Evolutionary conservation across 2,888 invertebrate genomes (phyloP).

Genomic region (Apocheima hispidaria): DNA sequence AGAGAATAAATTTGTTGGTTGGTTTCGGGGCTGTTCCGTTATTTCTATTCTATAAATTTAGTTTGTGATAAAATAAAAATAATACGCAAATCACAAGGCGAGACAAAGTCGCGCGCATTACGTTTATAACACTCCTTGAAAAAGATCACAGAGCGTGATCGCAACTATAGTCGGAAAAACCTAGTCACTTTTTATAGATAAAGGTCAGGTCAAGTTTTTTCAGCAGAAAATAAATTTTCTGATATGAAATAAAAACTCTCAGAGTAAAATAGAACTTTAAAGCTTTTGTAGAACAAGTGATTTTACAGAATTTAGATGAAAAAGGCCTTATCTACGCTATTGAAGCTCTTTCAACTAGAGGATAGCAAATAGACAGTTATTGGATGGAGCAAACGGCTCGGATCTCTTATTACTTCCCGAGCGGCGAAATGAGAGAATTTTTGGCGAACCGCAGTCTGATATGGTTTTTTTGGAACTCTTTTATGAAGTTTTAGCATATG

Average conservation of each 20-base stretch:
- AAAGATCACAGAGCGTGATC: no score
- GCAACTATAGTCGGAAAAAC: no score
- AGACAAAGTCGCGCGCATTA: no score
- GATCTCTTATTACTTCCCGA: slow-evolving; percentile 29
- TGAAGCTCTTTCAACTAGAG: slow-evolving; percentile 8
- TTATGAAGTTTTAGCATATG: neutral
- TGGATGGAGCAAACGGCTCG: slow-evolving; percentile 13
- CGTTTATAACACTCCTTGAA: no score
- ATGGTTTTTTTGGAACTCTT: slow-evolving; percentile 4
- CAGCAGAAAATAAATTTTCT: no score
- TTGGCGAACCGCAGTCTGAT: slow-evolving; percentile 1
- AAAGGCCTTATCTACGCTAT: neutral
- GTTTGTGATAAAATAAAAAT: no score
- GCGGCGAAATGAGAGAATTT: slow-evolving; percentile 19
- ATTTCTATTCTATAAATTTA: no score
- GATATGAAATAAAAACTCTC: neutral
- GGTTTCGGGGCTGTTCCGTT: no score
- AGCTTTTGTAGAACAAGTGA: neutral
- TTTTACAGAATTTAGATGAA: neutral
- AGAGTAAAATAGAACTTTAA: neutral
- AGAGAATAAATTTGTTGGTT: no score
- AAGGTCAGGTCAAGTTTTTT: no score
- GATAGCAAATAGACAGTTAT: slow-evolving; percentile 20
- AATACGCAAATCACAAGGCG: no score
- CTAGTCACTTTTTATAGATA: no score